phyloP scores from a whole-genome alignment of 2,113 vertebrate species.

The Cariama cristata region DNA sequence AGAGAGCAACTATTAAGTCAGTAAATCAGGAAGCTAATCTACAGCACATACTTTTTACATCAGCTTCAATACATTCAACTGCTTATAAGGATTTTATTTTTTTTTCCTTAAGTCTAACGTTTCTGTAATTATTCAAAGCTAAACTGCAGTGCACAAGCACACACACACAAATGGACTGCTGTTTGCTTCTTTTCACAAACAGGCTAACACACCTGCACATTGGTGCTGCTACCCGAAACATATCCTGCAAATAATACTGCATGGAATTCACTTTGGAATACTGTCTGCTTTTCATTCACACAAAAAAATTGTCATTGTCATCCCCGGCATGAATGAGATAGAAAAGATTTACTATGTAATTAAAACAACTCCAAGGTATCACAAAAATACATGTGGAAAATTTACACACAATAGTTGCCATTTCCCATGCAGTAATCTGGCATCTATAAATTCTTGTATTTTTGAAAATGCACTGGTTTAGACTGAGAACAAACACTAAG shows the following conservation, averaged over 20 bases:
- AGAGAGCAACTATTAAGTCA: constrained; percentile 11
- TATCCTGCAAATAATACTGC: neutral
- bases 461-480: neutral
- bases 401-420: neutral
- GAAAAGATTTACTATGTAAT: neutral
- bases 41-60: neutral
- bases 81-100: neutral
- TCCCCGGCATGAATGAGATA: neutral
- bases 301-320: neutral
- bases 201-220: neutral
- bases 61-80: neutral
- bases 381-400: neutral
- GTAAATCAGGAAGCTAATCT: neutral
- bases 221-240: neutral
- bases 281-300: neutral
- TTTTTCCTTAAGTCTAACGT: neutral
- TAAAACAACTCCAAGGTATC: neutral
- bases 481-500: neutral
- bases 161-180: neutral
- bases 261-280: neutral
- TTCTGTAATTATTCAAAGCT: neutral
- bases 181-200: neutral
- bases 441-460: neutral
- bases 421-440: neutral
- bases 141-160: neutral